These are phyloP conservation scores for Ormyrus pomaceus DNA, from an alignment of 2,888 invertebrate genomes.

Conservation along the genomic window DNA sequence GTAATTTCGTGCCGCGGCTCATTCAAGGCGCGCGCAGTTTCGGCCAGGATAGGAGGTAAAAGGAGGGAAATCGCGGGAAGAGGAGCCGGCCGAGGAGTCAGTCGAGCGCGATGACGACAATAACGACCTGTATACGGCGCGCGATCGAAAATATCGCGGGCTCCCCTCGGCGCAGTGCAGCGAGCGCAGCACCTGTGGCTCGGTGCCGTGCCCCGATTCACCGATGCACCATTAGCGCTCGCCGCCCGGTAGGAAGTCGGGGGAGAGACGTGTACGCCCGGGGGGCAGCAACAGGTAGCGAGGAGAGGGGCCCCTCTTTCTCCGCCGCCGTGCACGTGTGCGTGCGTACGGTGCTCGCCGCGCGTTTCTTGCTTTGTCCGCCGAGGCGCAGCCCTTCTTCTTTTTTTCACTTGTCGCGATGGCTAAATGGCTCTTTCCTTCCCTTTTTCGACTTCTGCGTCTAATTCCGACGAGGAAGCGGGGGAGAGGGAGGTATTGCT, in stretches of 20 bases:
- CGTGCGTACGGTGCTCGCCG: not conserved
- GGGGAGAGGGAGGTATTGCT: no score
- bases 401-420: slow-evolving; percentile 8
- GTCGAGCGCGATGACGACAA: no score
- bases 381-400: slow-evolving; percentile 10
- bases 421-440: not conserved
- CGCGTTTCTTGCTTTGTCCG: not conserved
- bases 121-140: no score
- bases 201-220: not conserved
- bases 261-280: not conserved
- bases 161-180: not conserved
- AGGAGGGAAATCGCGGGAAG: no score
- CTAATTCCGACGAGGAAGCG: no score
- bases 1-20: no score
- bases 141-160: not conserved
- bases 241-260: not conserved
- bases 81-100: no score
- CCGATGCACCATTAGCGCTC: not conserved
- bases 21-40: no score
- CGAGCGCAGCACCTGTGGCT: slow-evolving; percentile 28
- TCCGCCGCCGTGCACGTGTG: no score
- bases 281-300: slow-evolving; percentile 38
- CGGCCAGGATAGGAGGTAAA: no score
- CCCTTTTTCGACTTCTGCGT: not conserved
- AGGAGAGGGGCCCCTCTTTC: no score